These are phyloP conservation scores for Aphelenchoides bicaudatus DNA, from an alignment of 2,888 invertebrate species.

Conservation along the genomic window DNA sequence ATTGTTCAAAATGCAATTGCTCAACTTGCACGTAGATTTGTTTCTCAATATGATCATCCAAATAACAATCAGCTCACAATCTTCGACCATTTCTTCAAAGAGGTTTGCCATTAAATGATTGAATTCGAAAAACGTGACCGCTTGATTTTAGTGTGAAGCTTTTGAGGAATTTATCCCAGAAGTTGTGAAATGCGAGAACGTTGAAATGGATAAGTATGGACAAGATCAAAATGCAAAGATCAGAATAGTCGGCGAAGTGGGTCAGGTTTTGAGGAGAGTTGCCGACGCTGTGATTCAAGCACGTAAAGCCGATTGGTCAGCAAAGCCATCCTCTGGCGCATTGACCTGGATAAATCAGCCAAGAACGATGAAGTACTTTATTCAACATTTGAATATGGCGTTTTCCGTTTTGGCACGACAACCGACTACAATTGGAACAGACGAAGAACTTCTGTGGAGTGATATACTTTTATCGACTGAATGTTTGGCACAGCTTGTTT, in stretches of 20 bases:
- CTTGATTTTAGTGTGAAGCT: constrained; percentile 25
- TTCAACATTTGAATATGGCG: constrained; percentile 22
- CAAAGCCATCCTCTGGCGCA: constrained; percentile 16
- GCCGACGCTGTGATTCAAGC: constrained; percentile 23
- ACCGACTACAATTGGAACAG: not conserved
- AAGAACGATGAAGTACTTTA: constrained; percentile 28
- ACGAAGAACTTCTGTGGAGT: not conserved
- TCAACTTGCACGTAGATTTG: constrained; percentile 24
- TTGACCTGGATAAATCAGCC: constrained; percentile 34
- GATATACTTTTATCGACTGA: constrained; percentile 8
- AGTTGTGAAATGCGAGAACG: constrained; percentile 25
- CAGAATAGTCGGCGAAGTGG: constrained; percentile 23
- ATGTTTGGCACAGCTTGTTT: constrained; percentile 31
- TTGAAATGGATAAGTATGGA: constrained; percentile 26
- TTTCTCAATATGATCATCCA: constrained; percentile 23
- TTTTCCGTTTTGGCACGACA: not conserved
- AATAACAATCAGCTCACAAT: constrained; percentile 25
- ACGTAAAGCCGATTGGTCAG: constrained; percentile 20
- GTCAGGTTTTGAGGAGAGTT: constrained; percentile 26
- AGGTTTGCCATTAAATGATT: constrained; percentile 29
- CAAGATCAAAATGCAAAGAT: constrained; percentile 1
- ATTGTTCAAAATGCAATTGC: constrained; percentile 26
- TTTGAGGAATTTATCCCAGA: constrained; percentile 36
- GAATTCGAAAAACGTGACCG: not conserved
- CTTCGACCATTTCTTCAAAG: constrained; percentile 37